phyloP scores from a whole-genome alignment of 2,797 vertebrate species.

The Macropodus opercularis region DNA sequence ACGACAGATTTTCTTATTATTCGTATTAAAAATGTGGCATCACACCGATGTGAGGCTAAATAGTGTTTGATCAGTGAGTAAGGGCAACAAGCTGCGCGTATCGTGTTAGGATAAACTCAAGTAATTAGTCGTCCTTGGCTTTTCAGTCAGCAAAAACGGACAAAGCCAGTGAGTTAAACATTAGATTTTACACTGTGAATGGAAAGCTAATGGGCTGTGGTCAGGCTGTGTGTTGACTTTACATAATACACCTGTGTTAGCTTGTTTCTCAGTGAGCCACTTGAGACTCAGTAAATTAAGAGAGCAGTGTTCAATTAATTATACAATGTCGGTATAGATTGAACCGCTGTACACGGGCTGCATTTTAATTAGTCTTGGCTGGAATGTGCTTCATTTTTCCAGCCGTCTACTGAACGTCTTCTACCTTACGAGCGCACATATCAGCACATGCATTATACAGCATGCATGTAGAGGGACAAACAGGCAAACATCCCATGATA shows the following conservation, averaged over 20 bases:
- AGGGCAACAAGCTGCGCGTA: neutral
- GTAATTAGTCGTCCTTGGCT: neutral
- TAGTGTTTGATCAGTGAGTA: neutral
- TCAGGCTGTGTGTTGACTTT: too few species aligned
- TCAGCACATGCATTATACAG: too few species aligned
- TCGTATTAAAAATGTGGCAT: neutral
- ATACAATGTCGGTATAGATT: too few species aligned
- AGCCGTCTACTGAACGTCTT: neutral
- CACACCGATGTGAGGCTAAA: neutral
- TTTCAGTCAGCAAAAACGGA: neutral
- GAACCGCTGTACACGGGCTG: neutral
- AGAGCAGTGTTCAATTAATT: too few species aligned
- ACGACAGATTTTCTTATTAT: constrained; percentile 1
- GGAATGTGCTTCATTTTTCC: too few species aligned
- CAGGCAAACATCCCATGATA: too few species aligned
- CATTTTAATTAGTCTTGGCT: neutral
- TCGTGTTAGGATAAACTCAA: neutral
- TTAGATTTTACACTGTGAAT: neutral
- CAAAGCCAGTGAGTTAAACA: neutral
- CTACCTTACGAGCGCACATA: neutral
- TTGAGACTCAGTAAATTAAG: too few species aligned
- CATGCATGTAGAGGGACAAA: too few species aligned
- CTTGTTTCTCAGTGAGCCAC: too few species aligned
- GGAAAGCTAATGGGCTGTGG: neutral
- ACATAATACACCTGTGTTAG: too few species aligned